phyloP scores from a whole-genome alignment of 1,140 invertebrate species.

The Varroa destructor region DNA sequence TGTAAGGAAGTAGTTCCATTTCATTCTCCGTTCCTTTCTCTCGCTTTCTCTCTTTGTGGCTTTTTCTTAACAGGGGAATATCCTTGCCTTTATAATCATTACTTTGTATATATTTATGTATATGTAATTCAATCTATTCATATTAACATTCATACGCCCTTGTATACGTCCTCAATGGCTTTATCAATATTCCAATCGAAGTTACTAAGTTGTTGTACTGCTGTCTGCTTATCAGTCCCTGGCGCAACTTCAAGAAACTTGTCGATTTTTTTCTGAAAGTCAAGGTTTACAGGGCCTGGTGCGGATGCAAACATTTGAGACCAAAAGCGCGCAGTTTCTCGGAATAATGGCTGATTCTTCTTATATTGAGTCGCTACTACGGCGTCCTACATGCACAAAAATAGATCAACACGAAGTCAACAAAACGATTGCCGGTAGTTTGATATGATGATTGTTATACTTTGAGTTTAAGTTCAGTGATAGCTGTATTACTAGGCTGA shows the following conservation, averaged over 20 bases:
- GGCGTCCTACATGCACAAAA: constrained; percentile 53
- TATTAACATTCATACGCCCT: neutral
- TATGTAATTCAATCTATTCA: constrained; percentile 35
- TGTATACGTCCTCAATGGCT: constrained; percentile 15
- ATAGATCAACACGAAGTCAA: neutral
- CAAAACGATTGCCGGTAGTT: no score
- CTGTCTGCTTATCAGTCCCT: neutral
- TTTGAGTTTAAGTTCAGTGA: no score
- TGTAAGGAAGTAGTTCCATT: neutral
- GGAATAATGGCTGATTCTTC: constrained; percentile 70
- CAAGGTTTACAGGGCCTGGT: constrained; percentile 27
- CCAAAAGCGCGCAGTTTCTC: constrained; percentile 83
- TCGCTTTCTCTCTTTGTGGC: constrained; percentile 69
- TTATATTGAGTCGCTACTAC: constrained; percentile 95
- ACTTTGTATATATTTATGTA: constrained; percentile 54
- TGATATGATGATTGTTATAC: no score
- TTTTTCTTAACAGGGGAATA: constrained; percentile 51
- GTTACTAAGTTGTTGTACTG: constrained; percentile 26
- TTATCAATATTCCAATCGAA: constrained; percentile 28
- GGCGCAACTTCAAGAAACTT: constrained; percentile 26
- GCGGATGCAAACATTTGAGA: constrained; percentile 81
- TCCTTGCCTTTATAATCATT: constrained; percentile 40
- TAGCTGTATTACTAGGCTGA: constrained; percentile 16
- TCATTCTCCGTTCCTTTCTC: constrained; percentile 46
- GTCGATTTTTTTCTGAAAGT: constrained; percentile 18